Conservation (phyloP, 2,888 invertebrate genomes). For the Chydorus sphaericus region DNA sequence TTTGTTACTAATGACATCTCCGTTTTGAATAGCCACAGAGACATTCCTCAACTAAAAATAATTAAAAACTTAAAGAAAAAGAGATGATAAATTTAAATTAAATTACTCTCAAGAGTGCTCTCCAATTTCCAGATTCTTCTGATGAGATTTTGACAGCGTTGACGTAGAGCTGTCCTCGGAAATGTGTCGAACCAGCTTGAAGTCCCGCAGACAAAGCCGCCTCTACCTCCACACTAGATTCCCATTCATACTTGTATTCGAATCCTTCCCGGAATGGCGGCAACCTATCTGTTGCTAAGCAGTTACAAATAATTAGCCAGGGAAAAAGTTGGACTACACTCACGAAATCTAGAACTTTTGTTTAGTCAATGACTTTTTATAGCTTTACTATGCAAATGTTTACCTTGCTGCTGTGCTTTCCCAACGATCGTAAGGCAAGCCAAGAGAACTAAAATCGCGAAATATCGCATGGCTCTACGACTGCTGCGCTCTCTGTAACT, state of each 20-base stretch:
- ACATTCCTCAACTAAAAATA: not conserved
- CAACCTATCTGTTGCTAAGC: not conserved
- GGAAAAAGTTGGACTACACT: no score
- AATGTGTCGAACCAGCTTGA: not conserved
- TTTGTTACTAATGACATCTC: not conserved
- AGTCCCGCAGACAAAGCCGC: not conserved
- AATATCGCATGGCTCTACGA: no score
- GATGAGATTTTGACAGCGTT: not conserved
- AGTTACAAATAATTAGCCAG: no score
- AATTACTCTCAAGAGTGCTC: not conserved
- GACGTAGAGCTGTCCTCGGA: slow-evolving; percentile 7
- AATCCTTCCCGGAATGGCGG: slow-evolving; percentile 14
- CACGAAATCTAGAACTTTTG: no score
- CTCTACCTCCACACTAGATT: not conserved
- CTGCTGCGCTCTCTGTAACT: no score
- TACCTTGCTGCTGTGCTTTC: no score
- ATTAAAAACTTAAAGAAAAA: no score
- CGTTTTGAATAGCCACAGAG: not conserved
- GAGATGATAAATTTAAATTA: not conserved
- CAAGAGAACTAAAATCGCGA: no score
- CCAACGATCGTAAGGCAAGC: no score
- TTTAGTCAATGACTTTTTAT: no score
- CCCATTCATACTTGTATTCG: slow-evolving; percentile 15
- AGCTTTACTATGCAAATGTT: no score
- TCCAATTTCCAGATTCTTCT: not conserved